Conservation (phyloP, 2,888 invertebrate genomes). For the Chrysomela aeneicollis region DNA sequence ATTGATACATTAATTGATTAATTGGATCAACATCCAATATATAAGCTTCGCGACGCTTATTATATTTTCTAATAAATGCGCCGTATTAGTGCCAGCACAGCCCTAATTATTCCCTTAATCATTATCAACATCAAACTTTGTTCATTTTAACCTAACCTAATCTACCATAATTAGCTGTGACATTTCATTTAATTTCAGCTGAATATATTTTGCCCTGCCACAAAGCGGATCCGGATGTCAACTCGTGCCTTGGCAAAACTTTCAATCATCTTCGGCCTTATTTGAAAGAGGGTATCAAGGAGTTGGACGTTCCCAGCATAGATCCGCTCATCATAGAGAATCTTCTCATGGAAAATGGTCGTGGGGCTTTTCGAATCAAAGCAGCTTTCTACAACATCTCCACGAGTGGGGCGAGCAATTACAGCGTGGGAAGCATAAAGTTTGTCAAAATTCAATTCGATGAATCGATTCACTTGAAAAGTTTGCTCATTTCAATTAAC, state of each 20-base stretch:
- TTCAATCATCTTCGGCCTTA: constrained; percentile 79
- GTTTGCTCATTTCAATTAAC: background rate
- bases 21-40: background rate
- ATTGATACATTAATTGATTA: background rate
- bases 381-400: constrained; percentile 80
- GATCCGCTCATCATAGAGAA: constrained; percentile 77
- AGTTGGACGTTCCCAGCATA: constrained; percentile 76
- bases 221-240: constrained; percentile 71
- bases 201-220: constrained; percentile 78
- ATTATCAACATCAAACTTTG: too few relatives aligned
- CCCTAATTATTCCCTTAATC: too few relatives aligned
- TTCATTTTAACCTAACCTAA: too few relatives aligned
- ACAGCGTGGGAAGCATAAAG: constrained; percentile 74
- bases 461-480: background rate
- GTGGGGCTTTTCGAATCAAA: constrained; percentile 77
- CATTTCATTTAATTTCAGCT: too few relatives aligned
- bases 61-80: background rate
- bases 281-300: constrained; percentile 73
- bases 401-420: constrained; percentile 79
- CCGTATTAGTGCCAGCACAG: too few relatives aligned
- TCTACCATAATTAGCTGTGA: too few relatives aligned
- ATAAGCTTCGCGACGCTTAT: too few relatives aligned
- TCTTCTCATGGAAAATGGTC: constrained; percentile 80
- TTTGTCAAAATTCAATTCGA: constrained; percentile 52
- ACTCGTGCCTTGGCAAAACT: constrained; percentile 72